Percentiles rank a stretch among this genome's conserved stretches.
These are phyloP conservation scores for Scopus umbretta DNA, from an alignment of 2,113 vertebrate species.

Conservation along the genomic window DNA sequence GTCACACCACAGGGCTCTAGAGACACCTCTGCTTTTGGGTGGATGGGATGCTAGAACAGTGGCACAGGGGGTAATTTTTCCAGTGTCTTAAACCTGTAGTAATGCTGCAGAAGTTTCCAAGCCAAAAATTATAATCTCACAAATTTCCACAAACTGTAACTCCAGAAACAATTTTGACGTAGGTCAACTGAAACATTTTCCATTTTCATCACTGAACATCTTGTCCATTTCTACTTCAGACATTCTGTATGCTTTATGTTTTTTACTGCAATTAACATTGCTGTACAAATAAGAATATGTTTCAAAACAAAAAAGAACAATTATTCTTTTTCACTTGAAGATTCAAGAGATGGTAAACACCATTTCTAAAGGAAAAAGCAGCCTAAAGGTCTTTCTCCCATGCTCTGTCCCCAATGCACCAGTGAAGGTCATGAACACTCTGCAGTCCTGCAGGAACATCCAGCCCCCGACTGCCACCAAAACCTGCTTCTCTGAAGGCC, in stretches of 20 bases:
- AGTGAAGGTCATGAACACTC: background rate
- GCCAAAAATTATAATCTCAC: background rate
- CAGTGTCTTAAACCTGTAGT: background rate
- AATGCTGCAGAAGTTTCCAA: background rate
- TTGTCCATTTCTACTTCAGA: background rate
- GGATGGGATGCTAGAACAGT: background rate
- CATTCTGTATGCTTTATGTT: background rate
- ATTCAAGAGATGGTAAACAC: background rate
- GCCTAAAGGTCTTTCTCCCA: background rate
- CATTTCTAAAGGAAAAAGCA: background rate
- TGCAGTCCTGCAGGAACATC: background rate
- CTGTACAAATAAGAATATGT: background rate
- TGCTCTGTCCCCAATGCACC: background rate
- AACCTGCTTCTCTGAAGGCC: background rate
- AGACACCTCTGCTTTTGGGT: background rate
- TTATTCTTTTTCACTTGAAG: background rate
- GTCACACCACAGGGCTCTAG: background rate
- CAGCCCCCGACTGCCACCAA: fast-evolving
- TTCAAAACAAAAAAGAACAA: background rate
- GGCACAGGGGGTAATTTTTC: background rate
- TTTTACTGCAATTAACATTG: background rate
- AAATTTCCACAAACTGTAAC: background rate
- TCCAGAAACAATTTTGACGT: background rate
- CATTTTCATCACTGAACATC: background rate
- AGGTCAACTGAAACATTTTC: background rate